Evolutionary conservation across 2,113 vertebrate genomes (phyloP), one percentile per base, ranked within the genome.

Genomic region (Laticauda colubrina): DNA sequence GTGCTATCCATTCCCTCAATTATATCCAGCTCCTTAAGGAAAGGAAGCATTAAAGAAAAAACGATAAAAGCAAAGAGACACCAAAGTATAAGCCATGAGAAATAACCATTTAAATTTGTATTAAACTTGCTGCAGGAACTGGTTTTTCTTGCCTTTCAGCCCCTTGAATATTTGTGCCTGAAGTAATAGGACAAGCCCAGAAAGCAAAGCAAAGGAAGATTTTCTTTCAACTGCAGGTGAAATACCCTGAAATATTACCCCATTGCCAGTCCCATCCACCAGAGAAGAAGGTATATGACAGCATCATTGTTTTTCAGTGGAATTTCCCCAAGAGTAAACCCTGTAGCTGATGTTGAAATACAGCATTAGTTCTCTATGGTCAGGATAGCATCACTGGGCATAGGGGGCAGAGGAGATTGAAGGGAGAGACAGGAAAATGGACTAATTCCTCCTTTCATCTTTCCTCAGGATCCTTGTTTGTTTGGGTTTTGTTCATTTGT

Each of bases 101-200:
- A 92, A 85, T 14, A 89, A 89, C 53, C 53, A 26, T 61, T 61
- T 85, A 29, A 91, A 92, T 43, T 21, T 88, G n/a, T 51, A 29
- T 45, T 51, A 24, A 86, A 86, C 54, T 34, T 87, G 54, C 75
- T 86, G 24, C 26, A 43, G 64, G 61, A 86, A 59, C 75, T 48
- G 48, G 39, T 86, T 61, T 87, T 86, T 90, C 92, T 48, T 93
- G 75, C 45, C 55, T 93, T 90, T 86, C 56, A 54, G 15, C 92
- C 61, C 21, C 34, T 24, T 90, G 21, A 54, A 86, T 29, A n/a
- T 34, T 57, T 45, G 14, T 57, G 54, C 54, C 7, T 90, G 24
- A 29, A 39, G 89, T 55, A 92, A 39, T 7, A 55, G 34, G 61
- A 55, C 89, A 87, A 64, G 48, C 86, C 26, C 55, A 61, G 43